Evolutionary conservation across 2,888 invertebrate species (phyloP).

Genomic region (Cancer borealis): DNA sequence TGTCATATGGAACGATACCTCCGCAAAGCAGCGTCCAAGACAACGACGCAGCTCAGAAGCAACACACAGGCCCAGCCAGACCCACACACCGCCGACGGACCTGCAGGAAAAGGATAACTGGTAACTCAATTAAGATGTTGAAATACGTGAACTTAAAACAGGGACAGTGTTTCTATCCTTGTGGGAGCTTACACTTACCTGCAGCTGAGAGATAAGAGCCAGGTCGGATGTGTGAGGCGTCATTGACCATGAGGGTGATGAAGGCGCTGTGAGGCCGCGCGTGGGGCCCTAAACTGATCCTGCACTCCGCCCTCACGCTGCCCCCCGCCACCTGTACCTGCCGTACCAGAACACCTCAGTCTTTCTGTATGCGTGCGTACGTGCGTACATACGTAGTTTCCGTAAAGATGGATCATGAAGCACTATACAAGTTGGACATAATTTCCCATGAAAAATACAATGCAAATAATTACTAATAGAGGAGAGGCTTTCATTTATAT

Average conservation of each 20-base stretch:
- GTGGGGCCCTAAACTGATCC: conserved; percentile 44
- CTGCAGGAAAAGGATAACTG: background rate
- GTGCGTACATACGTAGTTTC: too few species aligned
- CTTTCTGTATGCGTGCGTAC: too few species aligned
- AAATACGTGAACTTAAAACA: background rate
- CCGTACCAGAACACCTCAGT: background rate
- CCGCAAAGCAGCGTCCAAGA: background rate
- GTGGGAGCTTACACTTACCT: background rate
- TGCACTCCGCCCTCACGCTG: conserved; percentile 45
- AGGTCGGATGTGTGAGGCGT: background rate
- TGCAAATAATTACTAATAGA: background rate
- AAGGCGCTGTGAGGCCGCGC: conserved; percentile 35
- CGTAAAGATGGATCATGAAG: too few species aligned
- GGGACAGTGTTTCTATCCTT: background rate
- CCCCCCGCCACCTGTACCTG: conserved; percentile 47
- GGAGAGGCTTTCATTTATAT: background rate
- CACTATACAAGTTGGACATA: background rate
- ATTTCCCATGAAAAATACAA: background rate
- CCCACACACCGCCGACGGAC: background rate
- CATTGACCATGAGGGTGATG: background rate
- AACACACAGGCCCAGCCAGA: background rate
- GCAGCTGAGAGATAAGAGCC: background rate
- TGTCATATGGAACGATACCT: too few species aligned
- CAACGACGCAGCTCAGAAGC: background rate
- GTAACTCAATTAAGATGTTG: background rate